Evolutionary conservation across 1,140 invertebrate genomes (phyloP), one percentile per base, ranked within the genome.

Genomic region (Polypedilum vanderplanki): DNA sequence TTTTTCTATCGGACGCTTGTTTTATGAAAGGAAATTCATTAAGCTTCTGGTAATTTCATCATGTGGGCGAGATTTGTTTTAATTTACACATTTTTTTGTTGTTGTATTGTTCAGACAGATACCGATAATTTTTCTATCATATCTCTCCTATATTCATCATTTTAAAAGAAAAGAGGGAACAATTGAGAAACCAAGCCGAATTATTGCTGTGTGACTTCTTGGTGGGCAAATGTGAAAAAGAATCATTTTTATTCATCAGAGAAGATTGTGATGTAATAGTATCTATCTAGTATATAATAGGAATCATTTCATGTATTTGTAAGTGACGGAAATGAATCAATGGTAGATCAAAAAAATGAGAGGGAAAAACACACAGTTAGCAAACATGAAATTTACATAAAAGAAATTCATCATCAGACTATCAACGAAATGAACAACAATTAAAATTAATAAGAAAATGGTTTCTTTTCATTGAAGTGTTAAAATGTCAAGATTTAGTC

Each of bases 21-120:
- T 57, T 57, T 12, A n/a, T 57, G 46, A 57, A 57, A 57, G 46
- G 46, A 57, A 57, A 57, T 57, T 57, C 46, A 57, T 57, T 57
- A 57, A 57, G 46, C 46, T 57, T 57, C 46, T 57, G 46, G 46
- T 57, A 57, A 57, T 57, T 57, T n/a, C 46, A 57, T 57, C 46
- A 57, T 57, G 46, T n/a, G 46, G 9, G 46, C 46, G 46, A 57
- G 46, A 57, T 57, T 57, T 12, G n/a, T 57, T 57, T 57, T n/a
- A 57, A 57, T 57, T 57, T 57, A 57, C 46, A 57, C 46, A 57
- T 57, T 57, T n/a, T 57, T 46, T 46, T 46, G 41, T n/a, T 33
- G 24, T 33, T 33, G 5, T 33, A 33, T 33, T 1, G 1, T 57
- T 57, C 46, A 57, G 46, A 57, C 46, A n/a, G n/a, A 3, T 3